Percentiles rank a stretch among this genome's conserved stretches.
Evolutionary conservation across 2,113 vertebrate genomes (phyloP).

Genomic region (Sylvilagus bachmani): DNA sequence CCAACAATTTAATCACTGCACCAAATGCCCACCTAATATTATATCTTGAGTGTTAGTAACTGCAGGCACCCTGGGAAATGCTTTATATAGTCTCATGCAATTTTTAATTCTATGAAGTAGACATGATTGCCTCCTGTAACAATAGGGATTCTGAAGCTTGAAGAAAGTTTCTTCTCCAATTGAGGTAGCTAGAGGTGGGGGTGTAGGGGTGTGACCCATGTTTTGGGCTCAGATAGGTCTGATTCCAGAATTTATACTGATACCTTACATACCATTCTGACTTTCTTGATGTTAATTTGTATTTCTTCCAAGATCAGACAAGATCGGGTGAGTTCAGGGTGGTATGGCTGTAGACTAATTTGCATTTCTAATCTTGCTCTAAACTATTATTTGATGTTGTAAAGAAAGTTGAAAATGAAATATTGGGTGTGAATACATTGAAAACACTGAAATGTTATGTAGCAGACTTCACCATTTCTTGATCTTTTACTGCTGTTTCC

Average conservation of each 20-base stretch:
- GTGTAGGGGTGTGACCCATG: neutral
- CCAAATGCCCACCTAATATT: neutral
- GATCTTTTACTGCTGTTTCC: neutral
- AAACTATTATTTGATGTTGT: neutral
- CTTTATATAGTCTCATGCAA: conserved; percentile 3
- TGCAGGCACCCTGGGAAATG: neutral
- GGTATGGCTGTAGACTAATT: too few relatives aligned
- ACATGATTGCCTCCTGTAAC: neutral
- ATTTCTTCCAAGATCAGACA: neutral
- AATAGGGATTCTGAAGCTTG: neutral
- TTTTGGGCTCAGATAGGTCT: neutral
- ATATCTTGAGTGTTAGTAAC: neutral
- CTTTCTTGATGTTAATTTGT: conserved; percentile 4
- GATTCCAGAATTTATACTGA: neutral
- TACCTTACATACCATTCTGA: neutral
- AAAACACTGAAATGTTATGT: neutral
- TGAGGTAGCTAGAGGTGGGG: neutral
- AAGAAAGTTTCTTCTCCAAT: neutral
- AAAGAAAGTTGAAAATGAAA: conserved; percentile 32
- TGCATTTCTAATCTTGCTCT: conserved; percentile 15
- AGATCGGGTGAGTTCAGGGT: too few relatives aligned
- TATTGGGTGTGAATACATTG: neutral
- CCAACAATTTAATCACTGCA: too few relatives aligned
- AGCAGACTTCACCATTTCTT: neutral
- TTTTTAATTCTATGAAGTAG: neutral